Base-by-base conservation (phyloP, 2,888 invertebrate species). In the Drosophila vallismaia region DNA sequence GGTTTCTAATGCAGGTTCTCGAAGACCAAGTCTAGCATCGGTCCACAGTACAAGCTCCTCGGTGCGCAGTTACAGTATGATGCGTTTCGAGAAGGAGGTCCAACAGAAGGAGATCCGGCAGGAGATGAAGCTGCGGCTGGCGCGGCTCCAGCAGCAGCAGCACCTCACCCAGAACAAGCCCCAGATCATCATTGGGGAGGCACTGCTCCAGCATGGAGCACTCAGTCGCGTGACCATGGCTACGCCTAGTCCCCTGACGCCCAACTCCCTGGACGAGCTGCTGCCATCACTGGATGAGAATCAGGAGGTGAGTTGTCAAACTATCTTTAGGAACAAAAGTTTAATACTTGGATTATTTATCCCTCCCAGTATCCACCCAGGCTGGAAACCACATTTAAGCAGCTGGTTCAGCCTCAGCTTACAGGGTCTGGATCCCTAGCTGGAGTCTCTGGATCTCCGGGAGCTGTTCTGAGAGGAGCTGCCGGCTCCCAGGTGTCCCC, bases 21-120 rank as follows among this genome's bases (percentile, higher is more conserved):
- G 96, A 93, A 94, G 96, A 93, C 96, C 96, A 93, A 96, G 96
- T 93, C 93, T 96, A 93, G 95, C 95, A 79, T 97, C 96, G 75
- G 93, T 97, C 86, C 96, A 97, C 91, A 96, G 96, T 93, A 95
- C 95, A 90, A 94, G 95, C 82, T 96, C 95, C 71, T 97, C 96
- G 53, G 94, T 96, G 74, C 94, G 95, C 89, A 96, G 96, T 92
- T 96, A 96, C 92, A 96, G 96, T 89, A 94, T 95, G 79, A 94
- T 94, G 90, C 93, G 95, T 74, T 95, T 96, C 92, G 97, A 97
- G 90, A 93, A 94, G 79, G 97, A 97, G 89, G 92, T 95, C 63
- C 96, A 95, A 89, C 95, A 96, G 90, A 96, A 96, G 90, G 96
- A 96, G 89, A 94, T 95, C 87, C 92, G 96, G 54, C 93, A 93